These are phyloP conservation scores for Pseudorasbora parva DNA, from an alignment of 2,113 vertebrate species.

Conservation along the genomic window DNA sequence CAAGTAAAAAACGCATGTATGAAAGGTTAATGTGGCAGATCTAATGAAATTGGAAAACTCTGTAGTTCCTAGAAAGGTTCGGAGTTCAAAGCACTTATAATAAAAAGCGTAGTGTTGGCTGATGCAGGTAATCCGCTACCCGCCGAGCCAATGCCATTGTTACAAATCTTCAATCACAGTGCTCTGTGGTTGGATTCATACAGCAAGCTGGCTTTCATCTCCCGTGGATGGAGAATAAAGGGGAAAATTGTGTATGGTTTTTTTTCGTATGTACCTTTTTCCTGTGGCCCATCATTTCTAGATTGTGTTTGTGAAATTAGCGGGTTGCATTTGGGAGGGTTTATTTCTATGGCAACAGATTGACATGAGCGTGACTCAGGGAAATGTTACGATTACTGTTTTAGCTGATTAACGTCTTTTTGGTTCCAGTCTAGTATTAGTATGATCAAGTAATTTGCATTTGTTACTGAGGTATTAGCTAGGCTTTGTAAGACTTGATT, in stretches of 20 bases:
- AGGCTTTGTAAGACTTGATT: neutral
- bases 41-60: conserved; percentile 35
- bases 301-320: conserved; percentile 13
- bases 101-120: conserved; percentile 5
- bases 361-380: neutral
- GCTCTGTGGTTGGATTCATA: conserved; percentile 60
- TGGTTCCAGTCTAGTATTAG: conserved; percentile 6
- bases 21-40: conserved; percentile 36
- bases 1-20: neutral
- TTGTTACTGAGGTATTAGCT: conserved; percentile 10
- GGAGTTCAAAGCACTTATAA: conserved; percentile 43
- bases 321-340: neutral
- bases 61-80: conserved; percentile 44
- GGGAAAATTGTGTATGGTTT: neutral
- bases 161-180: conserved; percentile 49
- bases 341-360: conserved; percentile 4
- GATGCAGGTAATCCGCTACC: conserved; percentile 42
- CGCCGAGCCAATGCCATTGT: conserved; percentile 31
- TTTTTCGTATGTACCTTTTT: neutral
- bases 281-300: neutral
- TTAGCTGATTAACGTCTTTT: neutral
- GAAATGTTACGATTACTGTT: conserved; percentile 10
- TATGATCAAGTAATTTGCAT: conserved; percentile 7
- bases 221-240: neutral
- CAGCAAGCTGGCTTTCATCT: conserved; percentile 36